Evolutionary conservation across 2,797 vertebrate genomes (phyloP), one percentile per base, ranked within the genome.

Genomic region (Etheostoma perlongum): DNA sequence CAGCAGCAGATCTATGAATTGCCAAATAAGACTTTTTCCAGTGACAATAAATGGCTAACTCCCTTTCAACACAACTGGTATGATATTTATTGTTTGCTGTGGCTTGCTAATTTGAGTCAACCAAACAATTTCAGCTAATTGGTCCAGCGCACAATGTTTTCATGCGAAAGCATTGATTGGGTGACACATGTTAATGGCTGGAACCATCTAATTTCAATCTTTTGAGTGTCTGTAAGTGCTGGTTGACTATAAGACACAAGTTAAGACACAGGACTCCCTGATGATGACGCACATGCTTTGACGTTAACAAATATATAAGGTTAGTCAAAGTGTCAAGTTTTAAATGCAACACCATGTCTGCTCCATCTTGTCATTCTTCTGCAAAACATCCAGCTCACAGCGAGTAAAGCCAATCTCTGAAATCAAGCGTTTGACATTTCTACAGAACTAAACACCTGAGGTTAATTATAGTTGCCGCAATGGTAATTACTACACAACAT

Each of bases 391-490:
- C 42, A 64, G 47, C 67, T 67, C 55, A 14, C 52, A 10, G 18
- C 15, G 11, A 71, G 77, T 42, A 21, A 78, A 89, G 52, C 49
- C 23, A 23, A 60, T 52, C 66, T 72, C 64, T 64, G 65, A 76
- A 80, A 85, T 86, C 78, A 76, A 68, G 76, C 44, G 55, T 85
- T 84, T 91, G 91, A 93, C 91, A 84, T 83, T 81, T 92, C 83
- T 87, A 69, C 70, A 89, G 78, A 90, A 92, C 90, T 89, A 59
- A 88, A 92, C 88, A 88, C 81, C 85, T 44, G 44, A 81, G 77
- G 86, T 94, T 94, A 95, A 95, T 94, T 94, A 91, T 71, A 93
- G 90, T 86, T 83, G 84, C 84, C 6, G 67, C 79, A 14, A 33
- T 82, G 63, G 73, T 92, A 85, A 93, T 94, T 92, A 93, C 85